Conservation (phyloP, 2,797 vertebrate genomes). For the Salarias fasciatus region DNA sequence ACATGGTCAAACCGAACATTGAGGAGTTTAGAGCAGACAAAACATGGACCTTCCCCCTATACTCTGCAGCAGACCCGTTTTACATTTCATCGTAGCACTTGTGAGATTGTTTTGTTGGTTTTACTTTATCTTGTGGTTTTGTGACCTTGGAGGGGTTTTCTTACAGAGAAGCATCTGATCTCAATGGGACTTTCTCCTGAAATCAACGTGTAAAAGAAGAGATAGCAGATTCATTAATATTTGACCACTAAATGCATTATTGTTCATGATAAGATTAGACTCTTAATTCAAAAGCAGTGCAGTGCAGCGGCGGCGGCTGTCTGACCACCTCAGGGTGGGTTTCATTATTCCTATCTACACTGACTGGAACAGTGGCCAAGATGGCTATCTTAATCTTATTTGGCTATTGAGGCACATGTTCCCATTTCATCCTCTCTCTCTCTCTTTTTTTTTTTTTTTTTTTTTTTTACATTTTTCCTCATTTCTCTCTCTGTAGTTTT, state of each 20-base stretch:
- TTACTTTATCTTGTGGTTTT: no score
- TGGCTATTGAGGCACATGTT: conserved; percentile 64
- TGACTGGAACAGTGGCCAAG: conserved; percentile 76
- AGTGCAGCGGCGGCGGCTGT: conserved; percentile 54
- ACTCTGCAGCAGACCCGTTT: no score
- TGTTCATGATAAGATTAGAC: background rate
- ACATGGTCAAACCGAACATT: no score
- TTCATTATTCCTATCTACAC: conserved; percentile 78
- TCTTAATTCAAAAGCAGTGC: conserved; percentile 55
- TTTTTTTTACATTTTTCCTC: background rate
- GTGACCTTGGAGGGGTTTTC: no score
- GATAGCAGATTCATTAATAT: background rate
- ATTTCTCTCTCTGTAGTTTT: background rate
- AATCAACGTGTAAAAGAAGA: no score
- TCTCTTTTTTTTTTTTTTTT: conserved; percentile 5
- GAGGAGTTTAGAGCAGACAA: no score
- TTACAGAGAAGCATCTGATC: no score
- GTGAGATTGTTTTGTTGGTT: no score
- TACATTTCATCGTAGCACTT: no score
- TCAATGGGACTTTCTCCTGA: no score
- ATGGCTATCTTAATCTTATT: conserved; percentile 83
- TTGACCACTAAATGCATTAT: conserved; percentile 2
- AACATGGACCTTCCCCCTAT: no score
- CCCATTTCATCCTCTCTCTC: conserved; percentile 28
- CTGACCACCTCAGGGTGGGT: conserved; percentile 69